These are phyloP conservation scores for Tretioscincus oriximinensis DNA, from an alignment of 2,113 vertebrate species.

Conservation along the genomic window DNA sequence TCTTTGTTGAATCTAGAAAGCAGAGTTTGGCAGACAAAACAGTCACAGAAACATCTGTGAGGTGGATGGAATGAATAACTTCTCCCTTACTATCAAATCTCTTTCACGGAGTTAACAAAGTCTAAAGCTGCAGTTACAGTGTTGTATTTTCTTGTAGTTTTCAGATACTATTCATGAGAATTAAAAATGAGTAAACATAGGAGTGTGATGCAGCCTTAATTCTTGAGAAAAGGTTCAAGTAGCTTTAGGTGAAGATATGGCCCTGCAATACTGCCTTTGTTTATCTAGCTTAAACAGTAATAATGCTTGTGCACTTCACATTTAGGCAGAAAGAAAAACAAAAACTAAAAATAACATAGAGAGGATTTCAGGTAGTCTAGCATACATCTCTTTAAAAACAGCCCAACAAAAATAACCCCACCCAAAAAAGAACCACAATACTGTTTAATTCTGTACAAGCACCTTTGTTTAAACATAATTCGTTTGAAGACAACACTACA, in stretches of 20 bases:
- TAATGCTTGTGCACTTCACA: neutral
- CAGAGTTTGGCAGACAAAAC: neutral
- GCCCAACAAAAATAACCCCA: too few species aligned
- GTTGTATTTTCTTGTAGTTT: too few species aligned
- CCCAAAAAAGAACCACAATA: too few species aligned
- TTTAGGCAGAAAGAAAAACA: too few species aligned
- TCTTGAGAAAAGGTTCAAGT: neutral
- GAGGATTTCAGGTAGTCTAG: neutral
- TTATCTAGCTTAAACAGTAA: neutral
- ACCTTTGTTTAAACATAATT: neutral
- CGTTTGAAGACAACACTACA: constrained; percentile 31
- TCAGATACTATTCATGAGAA: too few species aligned
- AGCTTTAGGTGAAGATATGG: neutral
- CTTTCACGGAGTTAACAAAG: too few species aligned
- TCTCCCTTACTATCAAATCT: too few species aligned
- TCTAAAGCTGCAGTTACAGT: too few species aligned
- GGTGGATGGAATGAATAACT: neutral
- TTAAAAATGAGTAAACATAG: too few species aligned
- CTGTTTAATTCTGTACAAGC: neutral
- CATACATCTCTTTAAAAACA: neutral
- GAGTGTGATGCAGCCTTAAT: too few species aligned
- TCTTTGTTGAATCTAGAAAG: neutral
- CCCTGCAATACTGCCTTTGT: too few species aligned
- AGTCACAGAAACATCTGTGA: too few species aligned
- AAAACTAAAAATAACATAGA: neutral